Evolutionary conservation across 1,140 invertebrate species (phyloP), one percentile per base, ranked within the genome.

Genomic region (Neodiprion lecontei): DNA sequence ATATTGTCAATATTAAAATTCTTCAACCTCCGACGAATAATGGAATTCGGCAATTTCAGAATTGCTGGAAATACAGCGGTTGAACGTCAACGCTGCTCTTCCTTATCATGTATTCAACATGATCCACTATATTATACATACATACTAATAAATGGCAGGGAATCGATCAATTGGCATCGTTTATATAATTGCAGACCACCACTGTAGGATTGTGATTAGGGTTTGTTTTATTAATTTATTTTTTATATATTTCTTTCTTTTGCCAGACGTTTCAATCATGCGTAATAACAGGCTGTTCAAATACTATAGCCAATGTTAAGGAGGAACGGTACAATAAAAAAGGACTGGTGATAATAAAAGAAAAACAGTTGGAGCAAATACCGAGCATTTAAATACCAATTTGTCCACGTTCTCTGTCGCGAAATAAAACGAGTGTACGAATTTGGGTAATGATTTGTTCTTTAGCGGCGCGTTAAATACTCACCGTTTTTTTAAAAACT

Each of bases 231-330:
- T 40, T 40, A 1, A 40, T 40, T 40, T 40, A 40, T 40, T 40
- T 40, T 40, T 0, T 40, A 5, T 40, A 40, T 40, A 40, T 40
- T 40, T 40, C 28, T 40, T 40, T 40, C 28, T 40, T 12, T n/a
- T n/a, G 53, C 11, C 53, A 61, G 53, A 61, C n/a, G n/a, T 61
- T 61, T 61, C 53, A 61, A 61, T 61, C 53, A 61, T n/a, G n/a
- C 11, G 11, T 61, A 61, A 61, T 61, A n/a, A 40, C 28, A 40
- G 28, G 28, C 1, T 40, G 28, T 40, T 40, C 28, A 40, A 40
- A 40, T 40, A 40, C 28, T 40, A 40, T 40, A 40, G 2, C 28
- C 28, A 40, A 40, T 40, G 28, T 40, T 40, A 5, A 40, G 28
- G 28, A 40, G 28, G 28, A 40, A 40, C 28, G 28, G 28, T 5